A percentile compares a stretch with the other conserved stretches of the same genome.
Evolutionary conservation across 2,888 invertebrate genomes (phyloP).

Genomic region (Ichneumoninae sp.): DNA sequence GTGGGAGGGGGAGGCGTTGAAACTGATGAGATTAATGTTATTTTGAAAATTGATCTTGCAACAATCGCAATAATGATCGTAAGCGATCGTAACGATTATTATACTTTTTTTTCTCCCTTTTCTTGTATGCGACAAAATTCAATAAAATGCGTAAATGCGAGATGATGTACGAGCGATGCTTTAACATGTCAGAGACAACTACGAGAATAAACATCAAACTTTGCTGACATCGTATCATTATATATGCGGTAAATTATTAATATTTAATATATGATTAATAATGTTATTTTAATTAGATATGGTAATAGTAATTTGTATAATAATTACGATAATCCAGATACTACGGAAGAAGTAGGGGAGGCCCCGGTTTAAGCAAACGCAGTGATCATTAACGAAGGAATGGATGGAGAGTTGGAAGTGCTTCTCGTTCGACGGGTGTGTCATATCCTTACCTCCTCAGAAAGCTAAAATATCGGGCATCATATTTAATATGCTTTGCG

Average conservation of each 20-base stretch:
- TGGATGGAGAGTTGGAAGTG: slow-evolving; percentile 81
- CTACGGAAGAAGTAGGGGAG: slow-evolving; percentile 68
- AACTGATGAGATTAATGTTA: background rate
- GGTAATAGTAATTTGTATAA: slow-evolving; percentile 60
- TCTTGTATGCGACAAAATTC: background rate
- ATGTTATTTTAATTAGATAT: slow-evolving; percentile 40
- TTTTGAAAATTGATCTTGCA: slow-evolving; percentile 18
- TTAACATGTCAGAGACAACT: slow-evolving; percentile 65
- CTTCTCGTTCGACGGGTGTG: slow-evolving; percentile 82
- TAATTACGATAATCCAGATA: slow-evolving; percentile 73
- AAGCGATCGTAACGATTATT: slow-evolving; percentile 48
- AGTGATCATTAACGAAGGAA: slow-evolving; percentile 71
- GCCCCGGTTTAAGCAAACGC: slow-evolving; percentile 70
- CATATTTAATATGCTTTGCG: slow-evolving; percentile 82
- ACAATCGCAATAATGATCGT: slow-evolving; percentile 53
- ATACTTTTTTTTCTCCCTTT: background rate
- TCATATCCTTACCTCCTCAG: slow-evolving; percentile 84
- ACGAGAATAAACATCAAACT: slow-evolving; percentile 62
- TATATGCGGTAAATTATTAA: slow-evolving; percentile 31
- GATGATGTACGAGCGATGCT: slow-evolving; percentile 62
- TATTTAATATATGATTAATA: slow-evolving; percentile 17
- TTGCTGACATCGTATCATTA: slow-evolving; percentile 53
- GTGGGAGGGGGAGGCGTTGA: background rate
- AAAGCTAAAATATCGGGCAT: slow-evolving; percentile 84
- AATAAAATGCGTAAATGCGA: slow-evolving; percentile 52